Evolutionary conservation across 2,113 vertebrate species (phyloP), one percentile per base, ranked within the genome.

Genomic region (Rhinichthys klamathensis): DNA sequence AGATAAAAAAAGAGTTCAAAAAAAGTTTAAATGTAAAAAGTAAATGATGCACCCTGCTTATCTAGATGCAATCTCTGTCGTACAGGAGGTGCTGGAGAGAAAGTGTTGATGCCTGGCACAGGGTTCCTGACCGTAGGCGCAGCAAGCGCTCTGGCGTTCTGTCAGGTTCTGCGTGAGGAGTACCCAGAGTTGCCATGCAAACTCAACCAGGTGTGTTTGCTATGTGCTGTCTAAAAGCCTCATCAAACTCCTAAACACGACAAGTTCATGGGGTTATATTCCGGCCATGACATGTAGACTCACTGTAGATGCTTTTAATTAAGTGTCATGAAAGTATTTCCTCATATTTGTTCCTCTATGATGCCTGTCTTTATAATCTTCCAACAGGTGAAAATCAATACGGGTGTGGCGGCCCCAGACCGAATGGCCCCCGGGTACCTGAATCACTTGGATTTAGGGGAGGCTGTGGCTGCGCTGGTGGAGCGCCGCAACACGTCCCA

Each of bases 111-210:
- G 96, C 95, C 96, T 0, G 96, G 96, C 0, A 96, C 96, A 0
- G 96, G 96, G n/a, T 96, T 96, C 92, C 92, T 96, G 88, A 96
- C 95, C 0, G 88, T 96, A 25, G 96, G 96, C 1, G 94, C 96
- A 6, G 95, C 95, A 10, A 94, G 94, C 78, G 89, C 93, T 0
- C 87, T 96, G 89, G 93, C 96, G 2, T 96, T 96, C 92, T 95
- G 95, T 83, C 95, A 94, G 87, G 93, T 96, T 0, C 89, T 96
- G 1, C 88, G 94, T 25, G 94, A 95, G 65, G 96, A 96, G 70
- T 96, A 96, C 79, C 94, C 95, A 0, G 92, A 96, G 13, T 85
- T 94, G 54, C 87, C 93, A 73, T 96, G 96, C 88, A 96, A 95
- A 89, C 92, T 96, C 84, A 96, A 95, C 87, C 94, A 96, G 95